These are phyloP conservation scores for Chloroceryle amazona DNA, from an alignment of 2,797 vertebrate species.

Conservation along the genomic window DNA sequence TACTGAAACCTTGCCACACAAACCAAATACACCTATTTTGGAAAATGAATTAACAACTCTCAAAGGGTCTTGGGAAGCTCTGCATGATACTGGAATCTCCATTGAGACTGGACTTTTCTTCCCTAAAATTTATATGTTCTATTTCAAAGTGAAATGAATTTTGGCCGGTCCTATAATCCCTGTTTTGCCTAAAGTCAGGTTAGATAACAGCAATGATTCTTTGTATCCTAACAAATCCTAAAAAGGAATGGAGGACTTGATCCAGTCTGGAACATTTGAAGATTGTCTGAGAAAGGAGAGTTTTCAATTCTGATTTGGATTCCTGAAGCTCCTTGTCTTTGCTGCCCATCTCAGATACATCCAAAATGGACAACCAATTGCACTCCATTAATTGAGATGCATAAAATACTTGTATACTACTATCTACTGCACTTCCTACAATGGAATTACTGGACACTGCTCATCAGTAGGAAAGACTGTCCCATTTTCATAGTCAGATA, in stretches of 20 bases:
- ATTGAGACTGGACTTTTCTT: background rate
- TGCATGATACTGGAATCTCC: background rate
- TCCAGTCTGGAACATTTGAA: background rate
- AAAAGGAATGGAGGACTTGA: background rate
- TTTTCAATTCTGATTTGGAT: background rate
- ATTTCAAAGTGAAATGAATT: background rate
- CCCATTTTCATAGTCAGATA: background rate
- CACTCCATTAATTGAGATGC: background rate
- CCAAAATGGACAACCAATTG: background rate
- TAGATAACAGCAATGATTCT: background rate
- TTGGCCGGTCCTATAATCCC: background rate
- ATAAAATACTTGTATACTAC: background rate
- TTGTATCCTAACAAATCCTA: background rate
- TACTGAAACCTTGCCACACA: background rate
- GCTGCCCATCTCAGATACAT: background rate
- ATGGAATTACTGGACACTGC: background rate
- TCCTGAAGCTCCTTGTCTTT: background rate
- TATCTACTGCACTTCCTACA: background rate
- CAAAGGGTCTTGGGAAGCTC: background rate
- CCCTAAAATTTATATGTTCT: background rate
- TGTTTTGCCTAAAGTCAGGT: background rate
- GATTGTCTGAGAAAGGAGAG: background rate
- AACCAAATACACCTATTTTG: background rate
- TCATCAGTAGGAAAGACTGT: background rate
- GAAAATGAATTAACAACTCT: background rate